phyloP scores from a whole-genome alignment of 2,113 vertebrate genomes.

The Forbesichthys papilliferus region DNA sequence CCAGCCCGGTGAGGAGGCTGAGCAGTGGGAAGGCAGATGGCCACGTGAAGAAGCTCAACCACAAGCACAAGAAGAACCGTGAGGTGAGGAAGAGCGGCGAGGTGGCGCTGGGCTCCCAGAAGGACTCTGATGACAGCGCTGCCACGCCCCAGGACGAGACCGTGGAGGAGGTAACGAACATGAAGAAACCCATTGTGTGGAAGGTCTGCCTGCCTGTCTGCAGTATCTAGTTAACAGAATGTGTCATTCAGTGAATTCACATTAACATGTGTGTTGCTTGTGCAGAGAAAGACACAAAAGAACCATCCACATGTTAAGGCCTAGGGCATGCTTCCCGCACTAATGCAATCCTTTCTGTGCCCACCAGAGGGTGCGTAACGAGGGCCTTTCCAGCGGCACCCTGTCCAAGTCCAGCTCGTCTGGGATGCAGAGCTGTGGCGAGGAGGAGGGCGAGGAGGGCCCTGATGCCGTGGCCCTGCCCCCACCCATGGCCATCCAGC shows the following conservation, averaged over 20 bases:
- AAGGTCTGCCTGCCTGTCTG: not conserved
- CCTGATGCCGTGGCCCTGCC: constrained; percentile 91
- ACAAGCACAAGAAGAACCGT: constrained; percentile 96
- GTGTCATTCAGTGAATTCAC: too few relatives aligned
- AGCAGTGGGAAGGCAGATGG: constrained; percentile 97
- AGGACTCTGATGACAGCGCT: constrained; percentile 95
- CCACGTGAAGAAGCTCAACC: constrained; percentile 94
- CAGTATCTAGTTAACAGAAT: not conserved
- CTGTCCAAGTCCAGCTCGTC: constrained; percentile 98
- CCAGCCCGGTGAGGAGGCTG: constrained; percentile 93
- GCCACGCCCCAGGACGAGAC: constrained; percentile 97
- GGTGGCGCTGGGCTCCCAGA: constrained; percentile 83
- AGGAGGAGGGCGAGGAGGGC: constrained; percentile 97
- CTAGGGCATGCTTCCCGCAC: not conserved
- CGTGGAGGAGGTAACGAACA: constrained; percentile 85
- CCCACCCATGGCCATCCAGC: constrained; percentile 98
- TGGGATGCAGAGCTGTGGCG: constrained; percentile 98
- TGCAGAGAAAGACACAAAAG: not conserved
- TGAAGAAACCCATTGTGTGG: too few relatives aligned
- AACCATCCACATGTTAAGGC: not conserved
- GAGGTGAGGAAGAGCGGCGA: constrained; percentile 94
- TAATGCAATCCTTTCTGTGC: not conserved
- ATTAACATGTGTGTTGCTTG: too few relatives aligned
- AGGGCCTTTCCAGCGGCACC: constrained; percentile 95
- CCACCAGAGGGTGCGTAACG: constrained; percentile 91